These are phyloP conservation scores for Pteronura brasiliensis DNA, from an alignment of 2,113 vertebrate genomes.

Conservation along the genomic window DNA sequence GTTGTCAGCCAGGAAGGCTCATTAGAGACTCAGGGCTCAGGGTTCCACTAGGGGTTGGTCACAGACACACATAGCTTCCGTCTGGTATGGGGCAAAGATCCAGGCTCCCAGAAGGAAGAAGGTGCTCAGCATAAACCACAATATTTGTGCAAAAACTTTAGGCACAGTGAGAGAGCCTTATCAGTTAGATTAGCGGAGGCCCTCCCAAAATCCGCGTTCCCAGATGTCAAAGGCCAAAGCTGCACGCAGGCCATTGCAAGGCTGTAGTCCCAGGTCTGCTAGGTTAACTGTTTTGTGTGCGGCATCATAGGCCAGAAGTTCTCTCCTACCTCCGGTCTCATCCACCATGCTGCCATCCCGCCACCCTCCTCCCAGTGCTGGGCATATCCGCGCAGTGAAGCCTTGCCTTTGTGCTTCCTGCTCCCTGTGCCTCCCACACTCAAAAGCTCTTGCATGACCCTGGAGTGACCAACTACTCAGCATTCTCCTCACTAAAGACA, in stretches of 20 bases:
- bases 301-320: not conserved
- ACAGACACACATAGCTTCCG: not conserved
- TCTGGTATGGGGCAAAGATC: not conserved
- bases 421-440: not conserved
- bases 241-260: not conserved
- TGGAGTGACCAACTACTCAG: accelerated
- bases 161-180: not conserved
- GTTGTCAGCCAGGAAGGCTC: not conserved
- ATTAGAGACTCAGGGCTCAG: not conserved
- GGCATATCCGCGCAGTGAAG: not conserved
- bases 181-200: not conserved
- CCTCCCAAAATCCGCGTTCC: not conserved
- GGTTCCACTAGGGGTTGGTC: not conserved
- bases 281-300: not conserved
- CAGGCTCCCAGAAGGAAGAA: not conserved
- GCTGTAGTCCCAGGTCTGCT: too few relatives aligned
- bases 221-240: too few relatives aligned
- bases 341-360: accelerated
- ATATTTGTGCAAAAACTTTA: not conserved
- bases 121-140: not conserved
- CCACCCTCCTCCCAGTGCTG: accelerated
- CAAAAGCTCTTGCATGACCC: accelerated
- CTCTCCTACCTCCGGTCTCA: not conserved
- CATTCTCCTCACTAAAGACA: not conserved
- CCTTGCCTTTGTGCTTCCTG: not conserved